phyloP scores from a whole-genome alignment of 2,113 vertebrate genomes.

The Morone saxatilis region DNA sequence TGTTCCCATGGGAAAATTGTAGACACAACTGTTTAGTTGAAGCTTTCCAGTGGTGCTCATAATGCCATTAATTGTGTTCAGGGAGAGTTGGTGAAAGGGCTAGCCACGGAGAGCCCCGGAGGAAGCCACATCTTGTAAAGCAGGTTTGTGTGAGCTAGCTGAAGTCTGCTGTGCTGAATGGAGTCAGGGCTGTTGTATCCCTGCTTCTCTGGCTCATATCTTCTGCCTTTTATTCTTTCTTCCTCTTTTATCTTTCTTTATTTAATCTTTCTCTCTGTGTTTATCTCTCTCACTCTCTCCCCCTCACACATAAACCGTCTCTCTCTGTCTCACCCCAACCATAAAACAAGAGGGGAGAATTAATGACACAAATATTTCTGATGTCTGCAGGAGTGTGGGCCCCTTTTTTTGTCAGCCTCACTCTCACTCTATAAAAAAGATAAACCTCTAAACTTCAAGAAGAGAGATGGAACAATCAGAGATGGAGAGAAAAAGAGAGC shows the following conservation, averaged over 20 bases:
- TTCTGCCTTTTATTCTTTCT: slow-evolving; percentile 28
- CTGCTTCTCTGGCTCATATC: slow-evolving; percentile 16
- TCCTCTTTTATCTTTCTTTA: slow-evolving; percentile 54
- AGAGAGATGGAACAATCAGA: slow-evolving; percentile 26
- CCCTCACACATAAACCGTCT: slow-evolving; percentile 48
- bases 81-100: slow-evolving; percentile 50
- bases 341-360: slow-evolving; percentile 61
- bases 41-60: slow-evolving; percentile 71
- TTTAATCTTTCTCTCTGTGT: slow-evolving; percentile 50
- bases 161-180: slow-evolving; percentile 15
- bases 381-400: slow-evolving; percentile 43
- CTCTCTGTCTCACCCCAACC: slow-evolving; percentile 18
- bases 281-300: slow-evolving; percentile 38
- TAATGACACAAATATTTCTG: slow-evolving; percentile 69
- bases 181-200: slow-evolving; percentile 4
- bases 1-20: slow-evolving; percentile 82
- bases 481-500: slow-evolving; percentile 18
- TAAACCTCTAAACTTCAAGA: slow-evolving; percentile 62
- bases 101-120: slow-evolving; percentile 51
- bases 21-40: slow-evolving; percentile 66
- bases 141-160: slow-evolving; percentile 60
- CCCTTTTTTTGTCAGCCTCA: slow-evolving; percentile 42
- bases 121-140: slow-evolving; percentile 72
- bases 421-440: slow-evolving; percentile 69
- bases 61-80: slow-evolving; percentile 74